A percentile compares a stretch with the other conserved stretches of the same genome.
These are phyloP conservation scores for Sorex fumeus DNA, from an alignment of 2,113 vertebrate genomes.

Conservation along the genomic window DNA sequence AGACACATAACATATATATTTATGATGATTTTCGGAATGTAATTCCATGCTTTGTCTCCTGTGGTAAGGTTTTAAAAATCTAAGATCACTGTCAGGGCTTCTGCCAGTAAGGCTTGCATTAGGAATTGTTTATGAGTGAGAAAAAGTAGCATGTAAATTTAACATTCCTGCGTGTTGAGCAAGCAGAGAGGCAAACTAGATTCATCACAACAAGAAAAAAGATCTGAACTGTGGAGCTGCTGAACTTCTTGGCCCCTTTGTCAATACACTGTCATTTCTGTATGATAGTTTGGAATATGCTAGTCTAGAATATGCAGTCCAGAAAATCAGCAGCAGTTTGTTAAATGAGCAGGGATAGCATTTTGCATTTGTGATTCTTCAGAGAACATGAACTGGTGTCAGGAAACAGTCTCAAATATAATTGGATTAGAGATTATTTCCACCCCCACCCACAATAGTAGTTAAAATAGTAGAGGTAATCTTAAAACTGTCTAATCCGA, in stretches of 20 bases:
- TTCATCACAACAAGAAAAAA: background rate
- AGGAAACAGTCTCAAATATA: conserved; percentile 25
- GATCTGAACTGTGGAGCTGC: background rate
- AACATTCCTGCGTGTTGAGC: conserved; percentile 70
- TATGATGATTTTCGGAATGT: conserved; percentile 8
- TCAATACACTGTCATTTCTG: background rate
- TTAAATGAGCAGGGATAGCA: background rate
- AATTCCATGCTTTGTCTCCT: conserved; percentile 55
- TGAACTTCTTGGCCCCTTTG: background rate
- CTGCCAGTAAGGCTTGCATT: conserved; percentile 40
- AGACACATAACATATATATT: conserved; percentile 21
- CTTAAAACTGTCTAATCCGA: background rate
- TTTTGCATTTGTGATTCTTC: conserved; percentile 26
- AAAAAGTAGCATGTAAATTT: conserved; percentile 42
- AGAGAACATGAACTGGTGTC: conserved; percentile 22
- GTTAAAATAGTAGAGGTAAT: background rate
- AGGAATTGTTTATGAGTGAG: conserved; percentile 69
- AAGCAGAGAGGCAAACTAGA: background rate
- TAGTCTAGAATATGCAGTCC: conserved; percentile 2
- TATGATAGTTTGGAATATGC: background rate
- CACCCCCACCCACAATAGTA: background rate
- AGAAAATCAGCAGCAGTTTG: conserved; percentile 43
- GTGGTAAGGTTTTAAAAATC: conserved; percentile 37
- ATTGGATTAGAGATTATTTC: background rate
- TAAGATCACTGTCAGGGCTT: conserved; percentile 43